These are phyloP conservation scores for Alexandromys fortis DNA, from an alignment of 2,113 vertebrate genomes.

Conservation along the genomic window DNA sequence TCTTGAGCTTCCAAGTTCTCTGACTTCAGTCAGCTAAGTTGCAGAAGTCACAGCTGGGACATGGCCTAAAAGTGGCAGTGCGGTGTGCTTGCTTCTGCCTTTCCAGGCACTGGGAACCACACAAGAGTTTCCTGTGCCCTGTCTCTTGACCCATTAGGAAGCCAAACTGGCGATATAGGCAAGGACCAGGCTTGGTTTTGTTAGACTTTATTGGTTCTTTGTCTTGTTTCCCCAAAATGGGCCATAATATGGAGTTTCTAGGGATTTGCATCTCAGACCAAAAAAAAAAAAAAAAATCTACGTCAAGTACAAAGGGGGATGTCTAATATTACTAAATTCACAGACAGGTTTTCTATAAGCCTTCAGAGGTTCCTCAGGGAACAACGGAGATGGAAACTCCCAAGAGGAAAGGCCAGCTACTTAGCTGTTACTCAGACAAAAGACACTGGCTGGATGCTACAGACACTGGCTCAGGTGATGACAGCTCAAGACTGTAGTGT, in stretches of 20 bases:
- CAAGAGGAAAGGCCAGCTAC: not conserved
- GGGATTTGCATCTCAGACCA: slow-evolving; percentile 64
- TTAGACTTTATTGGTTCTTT: slow-evolving; percentile 80
- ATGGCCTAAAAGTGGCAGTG: slow-evolving; percentile 66
- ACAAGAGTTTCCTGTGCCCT: slow-evolving; percentile 49
- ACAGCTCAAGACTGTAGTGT: not conserved
- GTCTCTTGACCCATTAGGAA: slow-evolving; percentile 77
- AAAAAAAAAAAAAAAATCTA: slow-evolving; percentile 58
- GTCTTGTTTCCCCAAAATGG: slow-evolving; percentile 59
- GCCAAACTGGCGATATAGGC: slow-evolving; percentile 70
- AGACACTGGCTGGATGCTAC: not conserved
- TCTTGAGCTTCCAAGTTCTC: slow-evolving; percentile 60
- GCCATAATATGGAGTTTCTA: slow-evolving; percentile 66
- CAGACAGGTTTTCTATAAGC: slow-evolving; percentile 60
- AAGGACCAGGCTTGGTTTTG: slow-evolving; percentile 59
- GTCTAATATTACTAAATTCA: slow-evolving; percentile 74
- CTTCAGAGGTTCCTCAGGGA: slow-evolving; percentile 62
- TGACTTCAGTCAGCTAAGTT: slow-evolving; percentile 71
- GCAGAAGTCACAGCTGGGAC: slow-evolving; percentile 51
- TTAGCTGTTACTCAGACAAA: not conserved
- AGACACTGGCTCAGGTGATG: not conserved
- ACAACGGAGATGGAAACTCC: not conserved
- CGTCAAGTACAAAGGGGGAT: slow-evolving; percentile 57
- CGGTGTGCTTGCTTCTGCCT: slow-evolving; percentile 63
- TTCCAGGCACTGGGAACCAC: slow-evolving; percentile 58